phyloP scores from a whole-genome alignment of 2,888 invertebrate species.

The Caenorhabditis sp. region DNA sequence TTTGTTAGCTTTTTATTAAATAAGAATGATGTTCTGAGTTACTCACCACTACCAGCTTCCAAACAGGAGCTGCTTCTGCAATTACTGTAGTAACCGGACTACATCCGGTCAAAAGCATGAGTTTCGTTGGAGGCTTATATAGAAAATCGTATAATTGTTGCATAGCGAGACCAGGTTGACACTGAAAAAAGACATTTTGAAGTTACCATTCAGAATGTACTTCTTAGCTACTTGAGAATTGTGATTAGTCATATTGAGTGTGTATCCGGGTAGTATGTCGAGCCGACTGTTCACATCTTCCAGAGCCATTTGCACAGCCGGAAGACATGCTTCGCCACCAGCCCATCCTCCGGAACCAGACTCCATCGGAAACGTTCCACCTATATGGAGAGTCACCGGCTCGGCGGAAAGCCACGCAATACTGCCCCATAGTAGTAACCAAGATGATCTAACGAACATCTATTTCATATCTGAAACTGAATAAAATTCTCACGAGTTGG shows the following conservation, averaged over 20 bases:
- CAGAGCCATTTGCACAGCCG: conserved; percentile 95
- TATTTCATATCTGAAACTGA: conserved; percentile 60
- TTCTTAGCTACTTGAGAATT: conserved; percentile 77
- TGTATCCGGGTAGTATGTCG: conserved; percentile 76
- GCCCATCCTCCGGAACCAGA: conserved; percentile 89
- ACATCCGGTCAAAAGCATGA: conserved; percentile 93
- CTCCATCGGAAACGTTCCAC: conserved; percentile 95
- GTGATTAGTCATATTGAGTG: conserved; percentile 74
- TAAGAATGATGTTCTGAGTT: neutral
- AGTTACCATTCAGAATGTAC: neutral
- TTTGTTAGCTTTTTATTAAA: too few relatives aligned
- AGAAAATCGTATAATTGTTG: conserved; percentile 98
- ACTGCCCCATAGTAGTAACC: conserved; percentile 57
- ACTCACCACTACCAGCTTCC: conserved; percentile 96
- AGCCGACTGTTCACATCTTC: conserved; percentile 87
- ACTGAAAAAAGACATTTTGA: conserved; percentile 84
- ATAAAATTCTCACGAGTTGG: neutral
- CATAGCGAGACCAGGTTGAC: conserved; percentile 97
- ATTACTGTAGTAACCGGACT: conserved; percentile 99
- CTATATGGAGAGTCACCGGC: conserved; percentile 86
- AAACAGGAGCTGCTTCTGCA: conserved; percentile 99
- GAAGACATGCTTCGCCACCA: conserved; percentile 89
- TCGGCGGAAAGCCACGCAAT: conserved; percentile 55
- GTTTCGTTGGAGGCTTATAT: conserved; percentile 89
- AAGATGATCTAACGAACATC: conserved; percentile 60